A percentile compares a stretch with the other conserved stretches of the same genome.
Conservation (phyloP, 1,140 invertebrate genomes). For the Drosophila tropicalis region DNA sequence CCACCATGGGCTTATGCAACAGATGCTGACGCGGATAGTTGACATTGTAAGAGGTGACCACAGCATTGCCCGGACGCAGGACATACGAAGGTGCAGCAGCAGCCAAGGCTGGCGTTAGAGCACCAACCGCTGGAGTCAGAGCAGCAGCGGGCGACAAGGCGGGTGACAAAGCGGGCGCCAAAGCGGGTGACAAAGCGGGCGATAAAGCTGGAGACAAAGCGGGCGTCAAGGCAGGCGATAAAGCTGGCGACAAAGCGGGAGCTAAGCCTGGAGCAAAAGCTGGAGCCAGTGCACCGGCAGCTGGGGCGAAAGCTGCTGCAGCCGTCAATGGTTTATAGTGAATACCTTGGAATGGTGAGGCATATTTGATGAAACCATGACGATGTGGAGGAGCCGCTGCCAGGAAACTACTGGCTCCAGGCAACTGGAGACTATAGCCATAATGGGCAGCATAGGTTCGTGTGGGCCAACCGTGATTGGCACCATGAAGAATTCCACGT, state of each 20-base stretch:
- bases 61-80: slow-evolving; percentile 69
- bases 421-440: slow-evolving; percentile 71
- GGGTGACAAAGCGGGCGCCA: neutral
- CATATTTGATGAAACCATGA: slow-evolving; percentile 60
- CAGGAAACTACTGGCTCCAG: slow-evolving; percentile 56
- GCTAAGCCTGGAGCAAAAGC: slow-evolving; percentile 19
- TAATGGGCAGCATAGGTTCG: slow-evolving; percentile 74
- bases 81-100: slow-evolving; percentile 51
- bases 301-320: slow-evolving; percentile 23
- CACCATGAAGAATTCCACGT: slow-evolving; percentile 67
- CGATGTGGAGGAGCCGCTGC: slow-evolving; percentile 49
- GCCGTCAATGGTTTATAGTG: slow-evolving; percentile 47
- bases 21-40: slow-evolving; percentile 74
- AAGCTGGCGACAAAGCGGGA: neutral
- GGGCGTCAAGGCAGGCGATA: slow-evolving; percentile 24
- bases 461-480: slow-evolving; percentile 54
- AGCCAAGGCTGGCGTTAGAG: neutral
- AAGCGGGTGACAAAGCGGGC: slow-evolving; percentile 15
- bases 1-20: slow-evolving; percentile 52
- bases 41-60: slow-evolving; percentile 77
- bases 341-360: slow-evolving; percentile 33
- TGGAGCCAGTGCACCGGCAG: slow-evolving; percentile 11
- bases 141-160: slow-evolving; percentile 26
- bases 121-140: slow-evolving; percentile 64
- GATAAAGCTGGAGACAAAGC: neutral